Conservation (phyloP, 2,797 vertebrate species). For the Poeciliopsis presidionis region DNA sequence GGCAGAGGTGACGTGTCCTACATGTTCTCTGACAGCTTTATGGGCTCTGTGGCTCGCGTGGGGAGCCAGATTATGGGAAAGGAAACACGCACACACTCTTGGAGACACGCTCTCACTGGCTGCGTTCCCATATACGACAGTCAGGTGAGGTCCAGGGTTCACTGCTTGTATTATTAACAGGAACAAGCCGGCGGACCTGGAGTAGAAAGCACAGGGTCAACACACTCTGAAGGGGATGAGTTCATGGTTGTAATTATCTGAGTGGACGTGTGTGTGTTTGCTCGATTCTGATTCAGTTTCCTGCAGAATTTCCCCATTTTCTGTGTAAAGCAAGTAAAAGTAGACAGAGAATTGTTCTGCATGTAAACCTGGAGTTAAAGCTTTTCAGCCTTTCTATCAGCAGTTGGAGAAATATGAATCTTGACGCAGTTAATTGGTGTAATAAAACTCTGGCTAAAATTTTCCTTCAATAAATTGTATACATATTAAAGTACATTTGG, state of each 20-base stretch:
- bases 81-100: slow-evolving; percentile 57
- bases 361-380: neutral
- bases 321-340: neutral
- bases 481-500: neutral
- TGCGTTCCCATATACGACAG: slow-evolving; percentile 84
- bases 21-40: slow-evolving; percentile 90
- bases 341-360: neutral
- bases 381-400: neutral
- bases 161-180: slow-evolving; percentile 84
- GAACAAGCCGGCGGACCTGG: slow-evolving; percentile 86
- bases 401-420: neutral
- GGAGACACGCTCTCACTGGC: slow-evolving; percentile 73
- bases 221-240: slow-evolving; percentile 36
- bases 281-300: neutral
- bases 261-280: slow-evolving; percentile 11
- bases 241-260: slow-evolving; percentile 46
- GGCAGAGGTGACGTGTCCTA: slow-evolving; percentile 87
- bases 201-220: slow-evolving; percentile 77
- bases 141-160: slow-evolving; percentile 89
- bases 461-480: neutral
- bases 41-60: slow-evolving; percentile 80
- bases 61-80: slow-evolving; percentile 88
- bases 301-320: neutral
- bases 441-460: neutral
- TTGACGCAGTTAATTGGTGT: neutral